Conservation (phyloP, 2,888 invertebrate species). For the Eremobia ochroleuca region DNA sequence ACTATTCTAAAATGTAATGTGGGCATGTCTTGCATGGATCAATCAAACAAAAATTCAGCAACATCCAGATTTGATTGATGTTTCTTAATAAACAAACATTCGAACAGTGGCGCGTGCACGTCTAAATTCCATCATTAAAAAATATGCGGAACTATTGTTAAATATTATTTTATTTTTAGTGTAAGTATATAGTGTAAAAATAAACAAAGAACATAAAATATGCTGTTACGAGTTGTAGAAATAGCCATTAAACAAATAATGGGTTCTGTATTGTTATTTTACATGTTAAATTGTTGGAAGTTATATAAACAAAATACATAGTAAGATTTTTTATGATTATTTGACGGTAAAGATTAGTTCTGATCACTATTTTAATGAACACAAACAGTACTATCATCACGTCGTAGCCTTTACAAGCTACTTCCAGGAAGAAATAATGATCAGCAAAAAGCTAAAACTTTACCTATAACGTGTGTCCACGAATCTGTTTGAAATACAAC, state of each 20-base stretch:
- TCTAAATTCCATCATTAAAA: not conserved
- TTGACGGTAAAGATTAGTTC: constrained; percentile 39
- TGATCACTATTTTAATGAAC: constrained; percentile 22
- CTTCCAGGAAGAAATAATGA: not conserved
- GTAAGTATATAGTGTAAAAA: constrained; percentile 1
- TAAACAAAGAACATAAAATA: constrained; percentile 28
- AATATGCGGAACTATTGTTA: constrained; percentile 30
- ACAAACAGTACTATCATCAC: constrained; percentile 18
- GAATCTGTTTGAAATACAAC: constrained; percentile 5
- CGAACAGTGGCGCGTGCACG: not conserved
- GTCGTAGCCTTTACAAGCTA: not conserved
- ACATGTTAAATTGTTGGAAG: constrained; percentile 48
- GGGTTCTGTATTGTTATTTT: constrained; percentile 29
- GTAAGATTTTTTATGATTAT: constrained; percentile 28
- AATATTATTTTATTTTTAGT: constrained; percentile 15
- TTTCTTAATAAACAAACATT: constrained; percentile 8
- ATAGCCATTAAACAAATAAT: constrained; percentile 38
- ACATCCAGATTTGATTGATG: not conserved
- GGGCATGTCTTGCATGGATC: not conserved
- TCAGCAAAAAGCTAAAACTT: not conserved
- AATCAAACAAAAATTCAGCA: constrained; percentile 2
- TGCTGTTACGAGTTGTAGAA: constrained; percentile 20
- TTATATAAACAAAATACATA: constrained; percentile 37
- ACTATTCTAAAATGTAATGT: too few species aligned
- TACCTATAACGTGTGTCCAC: not conserved